A percentile compares a stretch with the other conserved stretches of the same genome.
phyloP scores from a whole-genome alignment of 2,113 vertebrate species.

The Ammodytes dubius region DNA sequence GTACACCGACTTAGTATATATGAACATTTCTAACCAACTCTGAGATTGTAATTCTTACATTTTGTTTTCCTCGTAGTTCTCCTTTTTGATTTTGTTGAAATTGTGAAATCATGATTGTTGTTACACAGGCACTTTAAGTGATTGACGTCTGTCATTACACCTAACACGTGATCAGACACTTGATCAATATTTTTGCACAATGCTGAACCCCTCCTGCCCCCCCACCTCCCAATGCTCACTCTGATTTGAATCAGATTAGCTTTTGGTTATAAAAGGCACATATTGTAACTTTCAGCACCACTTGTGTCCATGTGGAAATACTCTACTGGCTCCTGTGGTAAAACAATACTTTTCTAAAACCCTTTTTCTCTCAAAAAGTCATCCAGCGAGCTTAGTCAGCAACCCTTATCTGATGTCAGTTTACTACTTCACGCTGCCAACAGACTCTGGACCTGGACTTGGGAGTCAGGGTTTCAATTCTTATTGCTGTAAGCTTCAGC shows the following conservation, averaged over 20 bases:
- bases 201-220: conserved; percentile 19
- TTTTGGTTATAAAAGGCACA: conserved; percentile 51
- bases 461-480: neutral
- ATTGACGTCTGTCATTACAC: conserved; percentile 67
- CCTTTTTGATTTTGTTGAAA: conserved; percentile 43
- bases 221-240: neutral
- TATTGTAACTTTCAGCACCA: conserved; percentile 27
- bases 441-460: conserved; percentile 5
- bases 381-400: conserved; percentile 41
- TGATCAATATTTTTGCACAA: conserved; percentile 78
- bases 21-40: conserved; percentile 33
- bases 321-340: conserved; percentile 7
- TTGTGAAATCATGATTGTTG: conserved; percentile 68
- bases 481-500: neutral
- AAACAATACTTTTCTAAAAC: conserved; percentile 10
- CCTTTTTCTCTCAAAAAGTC: conserved; percentile 22
- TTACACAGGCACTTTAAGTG: conserved; percentile 85
- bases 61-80: conserved; percentile 38
- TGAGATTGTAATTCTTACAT: conserved; percentile 48
- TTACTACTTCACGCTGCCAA: conserved; percentile 16
- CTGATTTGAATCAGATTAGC: conserved; percentile 1
- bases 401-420: conserved; percentile 15
- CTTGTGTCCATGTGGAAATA: conserved; percentile 14
- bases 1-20: conserved; percentile 28
- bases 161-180: conserved; percentile 61